Evolutionary conservation across 2,888 invertebrate species (phyloP).

Genomic region (Dasysyrphus albostriatus): DNA sequence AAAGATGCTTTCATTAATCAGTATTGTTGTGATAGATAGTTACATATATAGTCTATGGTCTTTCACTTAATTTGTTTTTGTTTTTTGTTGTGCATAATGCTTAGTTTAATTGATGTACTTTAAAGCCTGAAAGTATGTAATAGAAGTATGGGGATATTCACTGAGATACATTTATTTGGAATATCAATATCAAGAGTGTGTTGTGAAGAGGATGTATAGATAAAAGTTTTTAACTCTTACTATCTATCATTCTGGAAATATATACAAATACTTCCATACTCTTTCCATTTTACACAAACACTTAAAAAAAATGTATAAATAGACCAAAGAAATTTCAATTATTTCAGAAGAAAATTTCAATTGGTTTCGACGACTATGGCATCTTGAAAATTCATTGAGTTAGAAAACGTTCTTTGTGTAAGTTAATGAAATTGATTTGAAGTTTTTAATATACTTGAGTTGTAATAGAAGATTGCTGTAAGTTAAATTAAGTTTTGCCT

Average conservation of each 20-base stretch:
- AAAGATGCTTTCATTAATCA: constrained; percentile 22
- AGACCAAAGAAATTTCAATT: constrained; percentile 50
- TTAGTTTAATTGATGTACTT: constrained; percentile 60
- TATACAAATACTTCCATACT: neutral
- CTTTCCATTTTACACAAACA: constrained; percentile 7
- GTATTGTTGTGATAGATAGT: constrained; percentile 5
- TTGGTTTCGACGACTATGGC: constrained; percentile 1
- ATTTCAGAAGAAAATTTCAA: constrained; percentile 34
- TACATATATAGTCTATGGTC: neutral
- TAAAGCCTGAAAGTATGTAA: constrained; percentile 21
- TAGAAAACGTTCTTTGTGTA: constrained; percentile 25
- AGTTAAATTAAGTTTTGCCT: constrained; percentile 1
- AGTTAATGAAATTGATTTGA: constrained; percentile 40
- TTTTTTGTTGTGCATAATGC: constrained; percentile 30
- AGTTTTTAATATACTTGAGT: constrained; percentile 19
- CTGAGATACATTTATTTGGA: constrained; percentile 15
- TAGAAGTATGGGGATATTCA: neutral
- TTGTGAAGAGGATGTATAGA: constrained; percentile 13
- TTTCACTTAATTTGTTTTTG: neutral
- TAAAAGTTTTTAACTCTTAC: constrained; percentile 32
- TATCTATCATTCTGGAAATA: neutral
- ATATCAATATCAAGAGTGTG: constrained; percentile 29
- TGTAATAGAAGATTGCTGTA: neutral
- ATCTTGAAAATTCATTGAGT: constrained; percentile 27
- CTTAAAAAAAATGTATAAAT: constrained; percentile 21